Conservation (phyloP, 2,888 invertebrate species). For the Anoplius nigerrimus region DNA sequence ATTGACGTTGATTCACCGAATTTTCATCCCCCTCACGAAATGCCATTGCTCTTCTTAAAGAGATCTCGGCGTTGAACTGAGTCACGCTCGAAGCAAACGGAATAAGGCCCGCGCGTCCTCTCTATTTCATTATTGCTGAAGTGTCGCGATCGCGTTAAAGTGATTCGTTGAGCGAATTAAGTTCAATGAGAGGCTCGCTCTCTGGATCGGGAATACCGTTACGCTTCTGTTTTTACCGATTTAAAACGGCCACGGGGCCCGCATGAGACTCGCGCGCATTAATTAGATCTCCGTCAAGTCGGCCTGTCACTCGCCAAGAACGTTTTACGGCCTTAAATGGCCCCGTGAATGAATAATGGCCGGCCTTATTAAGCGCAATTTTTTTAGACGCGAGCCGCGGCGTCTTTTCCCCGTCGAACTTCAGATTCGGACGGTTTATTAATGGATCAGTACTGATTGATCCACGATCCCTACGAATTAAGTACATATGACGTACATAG, state of each 20-base stretch:
- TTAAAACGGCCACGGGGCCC: not conserved
- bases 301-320: too few species aligned
- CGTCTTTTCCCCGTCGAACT: too few species aligned
- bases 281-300: too few species aligned
- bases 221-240: conserved; percentile 8
- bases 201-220: not conserved
- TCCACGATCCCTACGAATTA: too few species aligned
- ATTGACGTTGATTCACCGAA: not conserved
- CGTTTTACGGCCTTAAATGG: too few species aligned
- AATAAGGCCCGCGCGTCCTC: conserved; percentile 4
- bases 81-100: not conserved
- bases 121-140: conserved; percentile 21
- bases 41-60: not conserved
- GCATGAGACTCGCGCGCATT: too few species aligned
- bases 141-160: conserved; percentile 37
- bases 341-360: too few species aligned
- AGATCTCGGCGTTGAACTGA: not conserved
- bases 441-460: too few species aligned
- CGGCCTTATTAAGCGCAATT: too few species aligned
- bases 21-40: not conserved
- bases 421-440: too few species aligned
- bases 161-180: conserved; percentile 44
- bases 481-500: too few species aligned
- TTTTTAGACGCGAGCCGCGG: too few species aligned
- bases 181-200: conserved; percentile 37